Percentiles rank a stretch among this genome's conserved stretches.
Conservation (phyloP, 2,888 invertebrate species). For the Pseudoips prasinana region DNA sequence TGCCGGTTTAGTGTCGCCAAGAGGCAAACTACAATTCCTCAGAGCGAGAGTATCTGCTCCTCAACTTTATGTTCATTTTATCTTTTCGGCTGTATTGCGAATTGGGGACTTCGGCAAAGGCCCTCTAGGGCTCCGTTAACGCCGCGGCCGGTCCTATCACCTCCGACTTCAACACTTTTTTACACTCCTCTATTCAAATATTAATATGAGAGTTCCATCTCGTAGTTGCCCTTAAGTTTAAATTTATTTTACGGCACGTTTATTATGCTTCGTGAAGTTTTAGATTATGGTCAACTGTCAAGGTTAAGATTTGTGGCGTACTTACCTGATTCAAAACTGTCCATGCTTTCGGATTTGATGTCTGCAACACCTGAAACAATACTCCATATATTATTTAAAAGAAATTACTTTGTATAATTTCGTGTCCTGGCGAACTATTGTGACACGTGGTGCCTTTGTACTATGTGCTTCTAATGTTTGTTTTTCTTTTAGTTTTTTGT, state of each 20-base stretch:
- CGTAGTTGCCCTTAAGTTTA: conserved; percentile 44
- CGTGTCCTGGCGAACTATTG: too few relatives aligned
- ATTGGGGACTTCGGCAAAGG: conserved; percentile 71
- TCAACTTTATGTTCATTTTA: conserved; percentile 82
- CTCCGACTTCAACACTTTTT: conserved; percentile 66
- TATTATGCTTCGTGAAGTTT: conserved; percentile 23
- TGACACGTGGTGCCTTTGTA: too few relatives aligned
- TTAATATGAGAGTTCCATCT: conserved; percentile 54
- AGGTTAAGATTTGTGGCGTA: conserved; percentile 9
- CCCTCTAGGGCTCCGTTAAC: conserved; percentile 78
- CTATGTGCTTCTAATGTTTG: too few relatives aligned
- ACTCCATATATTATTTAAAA: too few relatives aligned
- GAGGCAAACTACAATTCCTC: conserved; percentile 79
- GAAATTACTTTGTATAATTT: too few relatives aligned
- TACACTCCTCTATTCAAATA: conserved; percentile 74
- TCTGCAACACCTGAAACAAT: conserved; percentile 69
- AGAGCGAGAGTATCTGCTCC: conserved; percentile 75
- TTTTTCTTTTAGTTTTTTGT: too few relatives aligned
- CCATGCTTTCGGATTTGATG: conserved; percentile 75
- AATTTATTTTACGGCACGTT: conserved; percentile 42
- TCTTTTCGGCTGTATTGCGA: conserved; percentile 79
- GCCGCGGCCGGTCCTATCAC: conserved; percentile 63
- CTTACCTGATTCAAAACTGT: conserved; percentile 76
- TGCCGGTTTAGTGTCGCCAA: conserved; percentile 69
- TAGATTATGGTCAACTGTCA: conserved; percentile 10